Conservation (phyloP, 2,888 invertebrate species). For the Trachelus stipa region DNA sequence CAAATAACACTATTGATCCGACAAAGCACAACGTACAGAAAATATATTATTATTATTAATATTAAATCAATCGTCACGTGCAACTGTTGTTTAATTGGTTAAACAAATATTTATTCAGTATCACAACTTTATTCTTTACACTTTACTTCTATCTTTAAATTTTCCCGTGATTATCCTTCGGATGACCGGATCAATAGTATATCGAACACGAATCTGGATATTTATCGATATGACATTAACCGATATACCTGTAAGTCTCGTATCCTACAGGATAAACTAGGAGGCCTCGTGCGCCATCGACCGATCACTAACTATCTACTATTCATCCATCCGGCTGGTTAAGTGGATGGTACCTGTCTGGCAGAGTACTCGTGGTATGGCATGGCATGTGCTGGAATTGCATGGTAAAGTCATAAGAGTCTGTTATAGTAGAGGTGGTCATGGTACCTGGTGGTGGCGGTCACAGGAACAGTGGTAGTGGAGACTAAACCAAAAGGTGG, state of each 20-base stretch:
- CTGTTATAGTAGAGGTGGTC: constrained; percentile 43
- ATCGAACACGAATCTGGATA: not conserved
- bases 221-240: not conserved
- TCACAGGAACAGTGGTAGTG: constrained; percentile 8
- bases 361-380: constrained; percentile 52
- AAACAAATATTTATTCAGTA: not conserved
- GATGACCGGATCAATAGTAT: not conserved
- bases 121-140: not conserved
- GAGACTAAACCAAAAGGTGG: not conserved
- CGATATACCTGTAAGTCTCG: not conserved
- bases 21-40: not conserved
- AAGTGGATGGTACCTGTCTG: constrained; percentile 65
- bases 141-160: not conserved
- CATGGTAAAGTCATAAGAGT: constrained; percentile 58
- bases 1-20: not conserved
- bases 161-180: not conserved
- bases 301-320: constrained; percentile 45
- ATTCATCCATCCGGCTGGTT: constrained; percentile 61
- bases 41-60: not conserved
- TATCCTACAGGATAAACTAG: not conserved
- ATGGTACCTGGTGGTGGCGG: constrained; percentile 28
- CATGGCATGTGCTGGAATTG: constrained; percentile 60
- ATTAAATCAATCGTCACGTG: not conserved
- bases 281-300: constrained; percentile 1
- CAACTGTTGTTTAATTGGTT: not conserved